Percentiles rank a stretch among this genome's conserved stretches.
Conservation (phyloP, 2,888 invertebrate species). For the Margaritifera margaritifera region DNA sequence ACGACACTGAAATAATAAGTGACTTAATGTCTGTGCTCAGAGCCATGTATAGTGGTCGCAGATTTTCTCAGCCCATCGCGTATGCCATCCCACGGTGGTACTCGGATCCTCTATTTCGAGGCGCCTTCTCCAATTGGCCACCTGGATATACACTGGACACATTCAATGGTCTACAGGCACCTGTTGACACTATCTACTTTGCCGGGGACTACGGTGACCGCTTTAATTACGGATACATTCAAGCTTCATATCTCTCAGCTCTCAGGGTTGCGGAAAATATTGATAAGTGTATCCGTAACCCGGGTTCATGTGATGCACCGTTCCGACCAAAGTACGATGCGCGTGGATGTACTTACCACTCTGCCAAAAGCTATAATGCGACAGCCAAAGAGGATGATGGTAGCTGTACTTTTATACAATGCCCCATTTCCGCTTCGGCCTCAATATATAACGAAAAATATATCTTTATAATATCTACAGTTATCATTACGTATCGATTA, state of each 20-base stretch:
- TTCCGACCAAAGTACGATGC: too few species aligned
- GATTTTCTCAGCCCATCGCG: slow-evolving; percentile 6
- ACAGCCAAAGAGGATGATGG: too few species aligned
- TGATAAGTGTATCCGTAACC: background rate
- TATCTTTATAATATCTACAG: too few species aligned
- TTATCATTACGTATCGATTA: too few species aligned
- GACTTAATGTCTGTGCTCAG: slow-evolving; percentile 18
- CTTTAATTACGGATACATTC: slow-evolving; percentile 22
- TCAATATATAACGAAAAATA: too few species aligned
- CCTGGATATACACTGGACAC: slow-evolving; percentile 12
- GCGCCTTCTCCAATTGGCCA: slow-evolving; percentile 30
- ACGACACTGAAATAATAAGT: slow-evolving; percentile 10
- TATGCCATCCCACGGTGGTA: slow-evolving; percentile 20
- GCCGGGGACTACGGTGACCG: slow-evolving; percentile 28
- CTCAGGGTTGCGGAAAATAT: background rate
- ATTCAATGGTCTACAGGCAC: slow-evolving; percentile 16
- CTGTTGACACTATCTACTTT: slow-evolving; percentile 28
- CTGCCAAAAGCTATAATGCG: too few species aligned
- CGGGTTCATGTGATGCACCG: too few species aligned
- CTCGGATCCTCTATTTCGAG: slow-evolving; percentile 20
- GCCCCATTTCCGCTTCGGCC: too few species aligned
- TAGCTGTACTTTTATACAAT: too few species aligned
- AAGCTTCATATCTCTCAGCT: slow-evolving; percentile 6
- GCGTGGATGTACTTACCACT: too few species aligned
- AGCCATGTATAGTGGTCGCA: slow-evolving; percentile 16